Evolutionary conservation across 2,888 invertebrate genomes (phyloP), one percentile per base, ranked within the genome.

Genomic region (Pristionchus fissidentatus): DNA sequence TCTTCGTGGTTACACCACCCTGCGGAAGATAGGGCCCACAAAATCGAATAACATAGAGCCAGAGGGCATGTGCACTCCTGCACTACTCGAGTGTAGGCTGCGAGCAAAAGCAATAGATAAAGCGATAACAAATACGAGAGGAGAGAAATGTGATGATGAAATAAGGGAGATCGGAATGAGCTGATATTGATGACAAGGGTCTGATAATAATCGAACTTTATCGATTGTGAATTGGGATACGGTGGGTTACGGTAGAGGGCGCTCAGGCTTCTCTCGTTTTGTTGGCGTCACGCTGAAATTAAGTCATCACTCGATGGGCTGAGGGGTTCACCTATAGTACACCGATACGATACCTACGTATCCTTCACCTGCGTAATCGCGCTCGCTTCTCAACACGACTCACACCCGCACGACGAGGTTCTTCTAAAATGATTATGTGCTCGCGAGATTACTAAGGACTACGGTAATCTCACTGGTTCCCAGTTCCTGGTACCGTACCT

Each of bases 211-310:
- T 60, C 60, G 32, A 66, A 3, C 70, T 70, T 70, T 70, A 70
- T 70, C 70, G 70, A 70, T 70, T 70, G 70, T n/a, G n/a, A n/a
- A 41, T 38, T 41, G 41, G 41, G 70, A 26, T n/a, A n/a, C n/a
- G n/a, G n/a, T n/a, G n/a, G n/a, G n/a, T n/a, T n/a, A n/a, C n/a
- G n/a, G n/a, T n/a, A n/a, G n/a, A n/a, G n/a, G n/a, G n/a, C 70
- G 22, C 70, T 70, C 41, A 70, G 70, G 70, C 70, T 70, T 70
- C 70, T 70, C 26, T 70, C 70, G 70, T 41, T 41, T 70, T 70
- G 15, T 38, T n/a, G n/a, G n/a, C n/a, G n/a, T 70, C 70, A 15
- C 70, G 70, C 70, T 70, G 70, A 3, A 70, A 43, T 70, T 3
- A 70, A 70, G 66, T 66, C 35, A 5, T 5, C 38, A n/a, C 13